A percentile compares a stretch with the other conserved stretches of the same genome.
phyloP scores from a whole-genome alignment of 1,140 invertebrate genomes.

The Elysia chlorotica region DNA sequence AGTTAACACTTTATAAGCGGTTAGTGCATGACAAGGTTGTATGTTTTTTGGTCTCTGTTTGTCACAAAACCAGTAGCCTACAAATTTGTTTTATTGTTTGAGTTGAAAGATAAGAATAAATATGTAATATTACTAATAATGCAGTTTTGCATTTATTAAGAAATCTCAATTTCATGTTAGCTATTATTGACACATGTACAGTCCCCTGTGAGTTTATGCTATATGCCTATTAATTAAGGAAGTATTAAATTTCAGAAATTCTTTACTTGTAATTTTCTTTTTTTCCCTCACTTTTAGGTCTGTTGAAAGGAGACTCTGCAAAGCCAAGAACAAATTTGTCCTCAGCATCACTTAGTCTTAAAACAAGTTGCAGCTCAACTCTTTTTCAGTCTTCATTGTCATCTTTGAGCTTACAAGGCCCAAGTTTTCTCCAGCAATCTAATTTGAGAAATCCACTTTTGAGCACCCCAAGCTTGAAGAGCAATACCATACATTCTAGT shows the following conservation, averaged over 20 bases:
- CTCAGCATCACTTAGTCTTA: not conserved
- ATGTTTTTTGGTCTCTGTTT: too few species aligned
- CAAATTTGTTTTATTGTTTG: too few species aligned
- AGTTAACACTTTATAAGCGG: too few species aligned
- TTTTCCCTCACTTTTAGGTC: not conserved
- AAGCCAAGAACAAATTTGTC: not conserved
- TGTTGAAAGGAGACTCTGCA: not conserved
- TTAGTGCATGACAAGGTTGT: too few species aligned
- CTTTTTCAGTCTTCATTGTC: not conserved
- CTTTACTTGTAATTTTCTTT: not conserved
- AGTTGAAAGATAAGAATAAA: too few species aligned
- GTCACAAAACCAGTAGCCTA: too few species aligned
- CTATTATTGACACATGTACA: not conserved
- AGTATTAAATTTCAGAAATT: not conserved
- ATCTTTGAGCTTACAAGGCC: not conserved
- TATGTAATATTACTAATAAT: too few species aligned
- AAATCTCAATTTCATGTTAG: not conserved
- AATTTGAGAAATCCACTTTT: not conserved
- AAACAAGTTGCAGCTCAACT: not conserved
- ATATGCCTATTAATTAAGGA: not conserved
- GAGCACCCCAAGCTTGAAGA: not conserved
- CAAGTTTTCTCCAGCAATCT: not conserved
- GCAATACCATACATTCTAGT: not conserved
- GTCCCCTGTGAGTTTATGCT: not conserved
- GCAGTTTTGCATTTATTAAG: not conserved